These are phyloP conservation scores for Sthenelais limicola DNA, from an alignment of 2,888 invertebrate species.

Conservation along the genomic window DNA sequence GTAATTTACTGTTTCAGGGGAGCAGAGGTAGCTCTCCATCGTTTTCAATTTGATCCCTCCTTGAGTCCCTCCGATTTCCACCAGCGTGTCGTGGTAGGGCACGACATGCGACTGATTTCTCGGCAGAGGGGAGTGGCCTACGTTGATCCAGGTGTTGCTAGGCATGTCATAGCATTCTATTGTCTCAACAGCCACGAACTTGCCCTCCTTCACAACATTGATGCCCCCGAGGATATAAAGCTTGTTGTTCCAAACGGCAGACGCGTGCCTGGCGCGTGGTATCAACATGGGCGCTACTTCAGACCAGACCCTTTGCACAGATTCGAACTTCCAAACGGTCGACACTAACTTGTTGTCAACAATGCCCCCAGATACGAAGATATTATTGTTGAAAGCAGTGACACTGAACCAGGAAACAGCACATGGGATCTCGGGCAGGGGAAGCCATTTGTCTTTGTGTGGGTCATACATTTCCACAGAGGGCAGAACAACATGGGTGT, in stretches of 20 bases:
- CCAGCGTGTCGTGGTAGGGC: conserved; percentile 62
- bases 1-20: conserved; percentile 56
- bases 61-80: conserved; percentile 68
- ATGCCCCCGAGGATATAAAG: conserved; percentile 69
- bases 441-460: conserved; percentile 66
- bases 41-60: conserved; percentile 60
- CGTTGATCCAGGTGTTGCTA: conserved; percentile 60
- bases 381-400: conserved; percentile 62
- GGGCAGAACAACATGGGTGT: conserved; percentile 55
- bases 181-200: conserved; percentile 62
- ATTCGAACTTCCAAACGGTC: conserved; percentile 68
- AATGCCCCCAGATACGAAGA: conserved; percentile 69
- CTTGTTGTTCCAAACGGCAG: conserved; percentile 61
- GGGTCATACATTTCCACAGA: conserved; percentile 70
- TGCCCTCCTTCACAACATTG: conserved; percentile 56
- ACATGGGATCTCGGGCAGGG: conserved; percentile 65
- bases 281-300: conserved; percentile 61
- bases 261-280: conserved; percentile 68
- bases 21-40: conserved; percentile 68
- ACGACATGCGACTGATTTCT: conserved; percentile 66
- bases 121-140: conserved; percentile 67
- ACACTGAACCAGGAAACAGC: conserved; percentile 65
- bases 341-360: conserved; percentile 63
- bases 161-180: conserved; percentile 67
- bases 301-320: conserved; percentile 63